Evolutionary conservation across 1,140 invertebrate genomes (phyloP).

Genomic region (Drosophila navojoa): DNA sequence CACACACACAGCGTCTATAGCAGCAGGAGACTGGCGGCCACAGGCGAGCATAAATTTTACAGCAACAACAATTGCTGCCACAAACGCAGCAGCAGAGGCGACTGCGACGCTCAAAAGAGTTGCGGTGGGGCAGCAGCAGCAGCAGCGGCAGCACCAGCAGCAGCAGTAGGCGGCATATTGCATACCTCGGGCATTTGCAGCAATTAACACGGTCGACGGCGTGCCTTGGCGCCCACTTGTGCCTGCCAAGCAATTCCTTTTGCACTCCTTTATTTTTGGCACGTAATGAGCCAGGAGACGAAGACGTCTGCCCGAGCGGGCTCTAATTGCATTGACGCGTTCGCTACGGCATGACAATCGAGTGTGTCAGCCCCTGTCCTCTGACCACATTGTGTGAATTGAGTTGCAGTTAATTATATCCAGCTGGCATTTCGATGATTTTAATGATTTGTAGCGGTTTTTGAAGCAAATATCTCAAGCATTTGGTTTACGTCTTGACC

Average conservation of each 20-base stretch:
- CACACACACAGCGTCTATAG: not conserved
- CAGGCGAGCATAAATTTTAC: constrained; percentile 61
- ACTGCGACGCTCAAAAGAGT: not conserved
- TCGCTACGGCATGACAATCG: constrained; percentile 58
- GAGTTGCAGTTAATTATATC: constrained; percentile 77
- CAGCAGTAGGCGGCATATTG: constrained; percentile 33
- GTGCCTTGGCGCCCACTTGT: constrained; percentile 77
- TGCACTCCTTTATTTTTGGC: constrained; percentile 48
- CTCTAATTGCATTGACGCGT: constrained; percentile 75
- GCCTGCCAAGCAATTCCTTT: constrained; percentile 29
- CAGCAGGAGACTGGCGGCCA: constrained; percentile 19
- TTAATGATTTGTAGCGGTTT: constrained; percentile 77
- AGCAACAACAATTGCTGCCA: constrained; percentile 46
- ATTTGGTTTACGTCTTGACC: constrained; percentile 51
- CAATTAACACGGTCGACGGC: constrained; percentile 78
- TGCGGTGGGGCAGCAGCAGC: not conserved
- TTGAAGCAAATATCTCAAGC: constrained; percentile 60
- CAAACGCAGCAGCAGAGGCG: constrained; percentile 20
- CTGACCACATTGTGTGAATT: constrained; percentile 46
- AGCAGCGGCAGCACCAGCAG: not conserved
- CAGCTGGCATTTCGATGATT: constrained; percentile 71
- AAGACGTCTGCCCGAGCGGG: constrained; percentile 41
- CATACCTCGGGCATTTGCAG: constrained; percentile 74
- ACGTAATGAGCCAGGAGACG: constrained; percentile 70
- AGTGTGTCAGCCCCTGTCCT: not conserved